Evolutionary conservation across 2,113 vertebrate species (phyloP), one percentile per base, ranked within the genome.

Genomic region (Neofelis nebulosa): DNA sequence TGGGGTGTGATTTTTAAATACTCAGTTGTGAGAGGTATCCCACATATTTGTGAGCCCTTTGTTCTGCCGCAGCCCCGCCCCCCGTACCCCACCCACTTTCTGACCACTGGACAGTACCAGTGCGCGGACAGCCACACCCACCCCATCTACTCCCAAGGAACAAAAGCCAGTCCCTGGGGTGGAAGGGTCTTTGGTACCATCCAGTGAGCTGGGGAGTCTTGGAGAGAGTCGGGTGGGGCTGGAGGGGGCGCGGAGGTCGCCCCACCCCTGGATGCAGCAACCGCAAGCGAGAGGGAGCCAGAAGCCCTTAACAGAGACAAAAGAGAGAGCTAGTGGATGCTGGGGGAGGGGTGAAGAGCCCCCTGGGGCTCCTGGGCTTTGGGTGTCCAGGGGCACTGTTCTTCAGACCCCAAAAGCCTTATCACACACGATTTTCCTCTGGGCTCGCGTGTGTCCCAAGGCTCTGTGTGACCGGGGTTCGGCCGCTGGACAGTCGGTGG

Each of bases 51-150:
- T 4, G 78, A 92, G 71, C 81, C 41, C 98, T 98, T 98, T 98
- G 98, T 98, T 98, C 92, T n/a, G n/a, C 96, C 55, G 45, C 92
- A 91, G 91, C 71, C 76, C 95, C 96, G 87, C 96, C 98, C 41
- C 71, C 19, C 3, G 57, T 25, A 38, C 94, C 82, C 95, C 96
- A 74, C 84, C 97, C 95, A 80, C 14, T 25, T 69, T 83, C 68
- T 27, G 93, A 63, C 79, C 3, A 50, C 63, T 0, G 63, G 55
- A 38, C 45, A 3, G 90, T 73, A 81, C 91, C 31, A 2, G 82
- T 0, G 66, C 25, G 19, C 13, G 3, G 45, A 66, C 78, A 15
- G 95, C 95, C 96, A 94, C 97, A 73, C 97, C 95, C 95, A 95
- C 89, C 38, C 61, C 87, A 79, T 71, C n/a, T 82, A n/a, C 69